Base-by-base conservation (phyloP, 2,797 vertebrate genomes). In the Parauchenoglanis punctatus region DNA sequence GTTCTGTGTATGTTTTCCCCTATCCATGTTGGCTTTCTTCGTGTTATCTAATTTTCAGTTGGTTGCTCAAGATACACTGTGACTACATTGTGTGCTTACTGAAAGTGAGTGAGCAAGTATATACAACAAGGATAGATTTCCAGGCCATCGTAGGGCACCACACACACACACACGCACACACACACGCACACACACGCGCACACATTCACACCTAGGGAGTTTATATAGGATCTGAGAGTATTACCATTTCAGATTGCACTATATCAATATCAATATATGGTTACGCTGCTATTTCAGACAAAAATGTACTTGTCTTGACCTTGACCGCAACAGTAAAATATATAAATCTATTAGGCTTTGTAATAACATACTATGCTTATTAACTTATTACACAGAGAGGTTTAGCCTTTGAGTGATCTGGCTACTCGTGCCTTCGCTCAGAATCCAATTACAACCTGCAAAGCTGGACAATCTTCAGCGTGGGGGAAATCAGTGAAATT, bases 381-480 rank as follows among this genome's bases (percentile, higher is more conserved):
- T 76, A 76, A 52, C 46, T 8, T 28, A 81, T 44, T 81, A 61
- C 20, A 65, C 15, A 77, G 72, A 68, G 8, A 18, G 23, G n/a
- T 77, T 56, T 7, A 77, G 54, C 11, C 12, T 63, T 23, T 61
- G 2, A n/a, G 78, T 65, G 15, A 58, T 18, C 67, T 61, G 87
- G 81, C 85, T 88, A 88, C 91, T 90, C 73, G 87, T 85, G 88
- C 92, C 93, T 94, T 93, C 85, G 73, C 88, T 86, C 88, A 90
- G 91, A 95, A 96, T 96, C 95, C 94, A 92, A 95, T 96, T 96
- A 96, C 87, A 61, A 10, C 68, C 18, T 81, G 84, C 88, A 94
- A 94, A 95, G 92, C 92, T 91, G 89, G 90, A 89, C 90, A 58
- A 86, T 91, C 90, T 87, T 83, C 84, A 89, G 59, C 49, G 88